Base-by-base conservation (phyloP, 2,113 vertebrate species). In the Ceyx margarethae region DNA sequence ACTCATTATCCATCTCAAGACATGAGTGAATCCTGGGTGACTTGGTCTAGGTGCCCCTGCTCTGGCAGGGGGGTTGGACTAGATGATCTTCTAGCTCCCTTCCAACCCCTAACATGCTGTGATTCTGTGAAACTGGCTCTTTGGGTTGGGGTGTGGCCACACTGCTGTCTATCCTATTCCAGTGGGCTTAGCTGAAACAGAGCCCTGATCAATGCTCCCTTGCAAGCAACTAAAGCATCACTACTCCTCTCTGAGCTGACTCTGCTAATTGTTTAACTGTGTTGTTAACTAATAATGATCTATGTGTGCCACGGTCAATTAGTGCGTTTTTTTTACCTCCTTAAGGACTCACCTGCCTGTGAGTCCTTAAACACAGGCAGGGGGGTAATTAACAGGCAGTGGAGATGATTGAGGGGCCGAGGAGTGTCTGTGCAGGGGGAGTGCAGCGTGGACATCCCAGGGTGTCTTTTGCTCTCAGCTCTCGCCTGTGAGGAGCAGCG, bases 401-500 rank as follows among this genome's bases (percentile, higher is more conserved):
- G 1, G 53, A 17, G 61, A 17, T 1, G 46, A 40, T 28, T n/a
- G 5, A 29, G 29, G 53, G 42, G 46, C 72, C 3, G 3, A 16
- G 29, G 25, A 42, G 9, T 15, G n/a, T 28, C 22, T 5, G 45
- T 18, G 15, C 12, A 10, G 72, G 15, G 14, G n/a, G 20, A 18
- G 31, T 31, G 11, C n/a, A 5, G 29, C 1, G 1, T 2, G 0
- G 37, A n/a, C 26, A 5, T 9, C 42, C 33, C 28, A 3, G 15
- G 5, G 48, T 1, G 29, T 0, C 8, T 21, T 12, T 11, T 2
- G 1, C 8, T 33, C 22, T 16, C 1, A 2, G 35, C 21, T 22
- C 42, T 29, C 0, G 1, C 15, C 1, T 0, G 3, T 25, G 10
- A 15, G 17, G 67, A 1, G 31, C 53, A 9, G 53, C 3, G 1